A percentile compares a stretch with the other conserved stretches of the same genome.
Evolutionary conservation across 2,797 vertebrate genomes (phyloP).

Genomic region (Spizella passerina): DNA sequence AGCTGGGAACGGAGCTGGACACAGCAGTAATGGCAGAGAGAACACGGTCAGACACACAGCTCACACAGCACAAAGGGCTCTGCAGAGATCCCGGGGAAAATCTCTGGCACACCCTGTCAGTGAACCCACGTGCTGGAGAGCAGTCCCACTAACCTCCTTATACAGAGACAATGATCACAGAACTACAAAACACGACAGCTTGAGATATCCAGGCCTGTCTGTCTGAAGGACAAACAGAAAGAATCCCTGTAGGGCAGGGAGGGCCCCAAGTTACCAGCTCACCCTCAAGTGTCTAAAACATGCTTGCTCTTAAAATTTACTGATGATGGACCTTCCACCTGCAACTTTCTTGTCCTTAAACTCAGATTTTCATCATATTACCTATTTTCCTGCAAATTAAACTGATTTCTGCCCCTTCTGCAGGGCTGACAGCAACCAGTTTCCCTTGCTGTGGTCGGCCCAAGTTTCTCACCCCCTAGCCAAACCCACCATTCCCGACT

Average conservation of each 20-base stretch:
- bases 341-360: background rate
- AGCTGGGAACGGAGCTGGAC: background rate
- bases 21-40: background rate
- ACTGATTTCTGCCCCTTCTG: background rate
- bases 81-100: background rate
- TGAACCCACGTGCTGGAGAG: background rate
- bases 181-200: background rate
- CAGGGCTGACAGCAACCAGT: background rate
- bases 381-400: background rate
- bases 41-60: background rate
- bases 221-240: background rate
- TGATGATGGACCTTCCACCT: background rate
- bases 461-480: background rate
- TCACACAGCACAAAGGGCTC: background rate
- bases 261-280: background rate
- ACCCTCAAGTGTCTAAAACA: background rate
- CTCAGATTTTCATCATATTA: background rate
- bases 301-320: background rate
- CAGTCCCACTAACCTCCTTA: background rate
- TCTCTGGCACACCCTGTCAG: background rate
- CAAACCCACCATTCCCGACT: background rate
- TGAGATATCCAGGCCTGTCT: background rate
- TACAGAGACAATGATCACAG: accelerated
- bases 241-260: background rate
- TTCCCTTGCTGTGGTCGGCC: background rate